Evolutionary conservation across 2,113 vertebrate genomes (phyloP), one percentile per base, ranked within the genome.

Genomic region (Pandion haliaetus): DNA sequence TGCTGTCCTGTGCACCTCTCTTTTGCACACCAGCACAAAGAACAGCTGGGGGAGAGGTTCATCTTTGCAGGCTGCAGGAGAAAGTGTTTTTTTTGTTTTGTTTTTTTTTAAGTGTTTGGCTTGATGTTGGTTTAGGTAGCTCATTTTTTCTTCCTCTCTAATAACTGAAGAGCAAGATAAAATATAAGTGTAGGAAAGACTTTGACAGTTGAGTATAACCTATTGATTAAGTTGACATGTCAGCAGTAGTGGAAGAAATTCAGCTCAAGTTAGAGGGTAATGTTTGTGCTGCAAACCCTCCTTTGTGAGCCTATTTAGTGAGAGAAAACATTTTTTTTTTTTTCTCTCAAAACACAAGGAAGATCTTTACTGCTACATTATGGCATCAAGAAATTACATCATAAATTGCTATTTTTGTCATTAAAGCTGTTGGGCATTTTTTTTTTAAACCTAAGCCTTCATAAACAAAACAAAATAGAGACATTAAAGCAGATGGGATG

Each of bases 391-490:
- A 86, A 96, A 91, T 72, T 40, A 21, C 40, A 63, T 63, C 8
- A 76, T 91, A 94, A 94, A 92, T 87, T 86, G 36, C 88, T 94
- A 45, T 72, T 94, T 95, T 95, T 95, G 73, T 57, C 29, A 40
- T 91, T 94, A 86, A 72, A 87, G 67, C 19, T 17, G 9, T 44
- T 90, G 31, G 3, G 14, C 17, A 1, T 82, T 79, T 89, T 36
- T 5, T 69, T 80, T 89, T 76, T 9, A 47, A 88, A 61, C 10
- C 2, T 50, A 52, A 83, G 24, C 12, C 21, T 86, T 74, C 59
- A 86, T 81, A 93, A 96, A 80, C 42, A 73, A 78, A 94, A 13
- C 38, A 63, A 90, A 94, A 92, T 23, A 24, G 58, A 86, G 86
- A 34, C 57, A 59, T 91, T 96, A 93, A 86, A 95, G 73, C 47